Percentiles rank a stretch among this genome's conserved stretches.
Evolutionary conservation across 1,140 invertebrate species (phyloP).

Genomic region (Aphaenogaster rudis): DNA sequence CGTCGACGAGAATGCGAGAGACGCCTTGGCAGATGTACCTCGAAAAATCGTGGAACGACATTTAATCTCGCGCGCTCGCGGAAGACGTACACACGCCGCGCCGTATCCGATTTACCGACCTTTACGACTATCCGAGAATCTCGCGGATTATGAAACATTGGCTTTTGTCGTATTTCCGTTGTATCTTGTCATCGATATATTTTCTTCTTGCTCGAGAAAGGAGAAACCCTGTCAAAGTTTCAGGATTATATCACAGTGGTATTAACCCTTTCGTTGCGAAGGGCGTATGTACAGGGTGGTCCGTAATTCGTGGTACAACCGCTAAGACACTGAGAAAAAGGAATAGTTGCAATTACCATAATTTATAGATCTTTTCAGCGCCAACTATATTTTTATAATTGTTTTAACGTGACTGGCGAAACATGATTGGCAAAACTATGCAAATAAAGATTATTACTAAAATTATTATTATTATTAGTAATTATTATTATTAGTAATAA

Average conservation of each 20-base stretch:
- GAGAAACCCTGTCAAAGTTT: not conserved
- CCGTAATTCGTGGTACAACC: no score
- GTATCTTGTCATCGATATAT: not conserved
- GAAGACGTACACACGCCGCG: not conserved
- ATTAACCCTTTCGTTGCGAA: not conserved
- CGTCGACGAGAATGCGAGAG: slow-evolving; percentile 1
- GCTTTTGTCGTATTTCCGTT: not conserved
- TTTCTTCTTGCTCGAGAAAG: not conserved
- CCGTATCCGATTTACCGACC: not conserved
- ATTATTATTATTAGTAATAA: no score
- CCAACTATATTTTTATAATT: no score
- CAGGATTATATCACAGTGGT: not conserved
- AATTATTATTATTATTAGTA: no score
- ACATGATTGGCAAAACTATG: no score
- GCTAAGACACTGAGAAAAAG: no score
- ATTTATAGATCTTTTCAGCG: no score
- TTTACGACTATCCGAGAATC: not conserved
- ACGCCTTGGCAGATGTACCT: not conserved
- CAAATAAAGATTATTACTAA: no score
- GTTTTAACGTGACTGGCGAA: no score
- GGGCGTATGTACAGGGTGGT: no score
- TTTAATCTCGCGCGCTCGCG: slow-evolving; percentile 30
- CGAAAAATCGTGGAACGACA: slow-evolving; percentile 33
- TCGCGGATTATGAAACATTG: not conserved
- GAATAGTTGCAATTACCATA: no score